Conservation (phyloP, 2,888 invertebrate species). For the Cheilosia vulpina region DNA sequence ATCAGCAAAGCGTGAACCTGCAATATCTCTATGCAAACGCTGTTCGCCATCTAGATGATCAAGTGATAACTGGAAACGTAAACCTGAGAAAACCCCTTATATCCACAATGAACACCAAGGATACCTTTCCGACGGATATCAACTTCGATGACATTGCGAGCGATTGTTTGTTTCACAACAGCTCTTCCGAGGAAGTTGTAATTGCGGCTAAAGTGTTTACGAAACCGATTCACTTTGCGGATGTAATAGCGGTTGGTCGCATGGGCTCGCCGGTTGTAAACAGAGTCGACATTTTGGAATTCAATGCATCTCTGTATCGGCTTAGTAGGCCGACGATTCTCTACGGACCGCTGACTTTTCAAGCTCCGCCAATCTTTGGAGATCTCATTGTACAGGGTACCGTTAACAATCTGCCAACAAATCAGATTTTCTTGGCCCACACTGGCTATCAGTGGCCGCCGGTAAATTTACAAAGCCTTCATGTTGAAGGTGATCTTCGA, state of each 20-base stretch:
- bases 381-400: slow-evolving; percentile 75
- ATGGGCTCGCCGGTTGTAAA: slow-evolving; percentile 63
- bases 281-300: slow-evolving; percentile 77
- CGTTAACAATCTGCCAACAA: slow-evolving; percentile 76
- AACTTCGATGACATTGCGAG: slow-evolving; percentile 78
- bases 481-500: slow-evolving; percentile 74
- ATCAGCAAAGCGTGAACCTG: slow-evolving; percentile 74
- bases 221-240: slow-evolving; percentile 67
- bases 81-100: slow-evolving; percentile 76
- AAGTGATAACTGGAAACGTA: slow-evolving; percentile 79
- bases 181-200: slow-evolving; percentile 75
- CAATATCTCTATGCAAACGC: slow-evolving; percentile 79
- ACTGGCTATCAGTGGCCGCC: slow-evolving; percentile 76
- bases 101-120: slow-evolving; percentile 74
- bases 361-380: slow-evolving; percentile 72
- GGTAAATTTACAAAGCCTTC: slow-evolving; percentile 71
- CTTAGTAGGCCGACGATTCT: slow-evolving; percentile 76
- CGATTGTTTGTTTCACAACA: slow-evolving; percentile 78
- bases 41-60: slow-evolving; percentile 77
- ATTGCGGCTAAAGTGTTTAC: slow-evolving; percentile 75
- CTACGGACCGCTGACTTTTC: slow-evolving; percentile 77
- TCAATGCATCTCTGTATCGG: slow-evolving; percentile 81
- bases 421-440: slow-evolving; percentile 74
- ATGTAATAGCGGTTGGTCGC: slow-evolving; percentile 47
- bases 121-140: slow-evolving; percentile 75